Evolutionary conservation across 2,888 invertebrate species (phyloP).

Genomic region (Drosophila diplacantha): DNA sequence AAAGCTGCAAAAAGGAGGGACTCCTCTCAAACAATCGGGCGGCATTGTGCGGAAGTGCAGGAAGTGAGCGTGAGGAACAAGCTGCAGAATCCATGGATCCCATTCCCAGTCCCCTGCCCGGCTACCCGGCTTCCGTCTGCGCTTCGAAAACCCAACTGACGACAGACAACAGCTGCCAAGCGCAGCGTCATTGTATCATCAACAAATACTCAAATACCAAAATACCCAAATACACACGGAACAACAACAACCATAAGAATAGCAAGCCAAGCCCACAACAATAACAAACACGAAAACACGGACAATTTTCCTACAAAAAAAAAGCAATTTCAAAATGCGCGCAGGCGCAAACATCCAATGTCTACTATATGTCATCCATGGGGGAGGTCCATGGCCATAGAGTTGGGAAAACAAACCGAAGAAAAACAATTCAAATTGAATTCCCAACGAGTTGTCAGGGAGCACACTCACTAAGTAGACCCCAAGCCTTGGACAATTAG

Average conservation of each 20-base stretch:
- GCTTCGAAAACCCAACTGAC: conserved; percentile 18
- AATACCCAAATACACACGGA: conserved; percentile 31
- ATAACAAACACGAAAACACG: conserved; percentile 63
- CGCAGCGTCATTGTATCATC: conserved; percentile 75
- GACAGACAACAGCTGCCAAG: conserved; percentile 71
- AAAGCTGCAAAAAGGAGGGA: conserved; percentile 30
- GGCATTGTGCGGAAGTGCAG: conserved; percentile 60
- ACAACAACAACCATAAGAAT: conserved; percentile 56
- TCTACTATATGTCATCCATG: conserved; percentile 28
- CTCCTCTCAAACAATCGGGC: conserved; percentile 21
- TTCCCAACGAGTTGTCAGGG: conserved; percentile 20
- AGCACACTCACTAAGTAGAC: conserved; percentile 3
- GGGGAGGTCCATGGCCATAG: conserved; percentile 23
- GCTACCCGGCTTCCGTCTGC: conserved; percentile 7
- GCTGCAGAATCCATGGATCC: conserved; percentile 42
- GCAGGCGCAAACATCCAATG: conserved; percentile 58
- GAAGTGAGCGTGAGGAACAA: conserved; percentile 49
- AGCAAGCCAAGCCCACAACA: conserved; percentile 63
- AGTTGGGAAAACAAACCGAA: conserved; percentile 33
- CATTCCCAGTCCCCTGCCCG: conserved; percentile 17
- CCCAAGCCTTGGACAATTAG: conserved; percentile 1
- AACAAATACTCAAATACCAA: conserved; percentile 48
- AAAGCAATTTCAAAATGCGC: conserved; percentile 62
- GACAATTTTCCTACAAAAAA: conserved; percentile 52
- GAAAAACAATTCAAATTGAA: conserved; percentile 32